Evolutionary conservation across 92 coral and sea anemone genomes (phyloP), one percentile per base, ranked within the genome.

Genomic region (Nematostella vectensis): DNA sequence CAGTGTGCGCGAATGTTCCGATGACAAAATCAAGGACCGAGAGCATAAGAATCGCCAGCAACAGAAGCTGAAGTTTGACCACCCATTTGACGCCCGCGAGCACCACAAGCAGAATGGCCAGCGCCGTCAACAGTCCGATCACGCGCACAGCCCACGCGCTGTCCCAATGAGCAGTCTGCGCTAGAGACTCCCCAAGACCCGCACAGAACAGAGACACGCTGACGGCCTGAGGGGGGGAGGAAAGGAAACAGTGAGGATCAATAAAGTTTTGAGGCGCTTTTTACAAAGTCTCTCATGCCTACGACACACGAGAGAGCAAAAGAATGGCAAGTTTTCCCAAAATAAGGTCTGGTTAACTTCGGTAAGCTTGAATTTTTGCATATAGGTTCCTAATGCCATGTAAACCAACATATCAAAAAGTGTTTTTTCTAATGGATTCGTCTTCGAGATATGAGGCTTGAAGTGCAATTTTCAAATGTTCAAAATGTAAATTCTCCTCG

Each of bases 1-100:
- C 99, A 0, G 96, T 93, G 51, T 93, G 99, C 2, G 99, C 82
- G 67, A 93, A 93, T 23, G 99, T 93, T 18, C 99, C 99, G n/a
- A 93, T 77, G 40, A 93, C 82, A 50, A 93, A 93, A 62, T 93
- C 99, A 66, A 93, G 63, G 6, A 86, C 99, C 20, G 99, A 93
- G 11, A 93, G 69, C 76, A 79, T 68, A 1, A 93, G 83, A 3
- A 93, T 88, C 16, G 89, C 99, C 31, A 93, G 63, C 11, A 93
- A 88, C 31, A 93, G 67, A 31, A 93, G 78, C 62, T 93, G 99
- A 20, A 93, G 69, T 53, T 93, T 93, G 49, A 93, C 93, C 3
- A 93, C 99, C 99, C 99, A 93, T 40, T 93, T 93, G 65, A 93
- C 99, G 0, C 99, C 99, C n/a, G 99, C 99, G 27, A 93, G 80